Evolutionary conservation across 2,797 vertebrate species (phyloP).

Genomic region (Podargus strigoides): DNA sequence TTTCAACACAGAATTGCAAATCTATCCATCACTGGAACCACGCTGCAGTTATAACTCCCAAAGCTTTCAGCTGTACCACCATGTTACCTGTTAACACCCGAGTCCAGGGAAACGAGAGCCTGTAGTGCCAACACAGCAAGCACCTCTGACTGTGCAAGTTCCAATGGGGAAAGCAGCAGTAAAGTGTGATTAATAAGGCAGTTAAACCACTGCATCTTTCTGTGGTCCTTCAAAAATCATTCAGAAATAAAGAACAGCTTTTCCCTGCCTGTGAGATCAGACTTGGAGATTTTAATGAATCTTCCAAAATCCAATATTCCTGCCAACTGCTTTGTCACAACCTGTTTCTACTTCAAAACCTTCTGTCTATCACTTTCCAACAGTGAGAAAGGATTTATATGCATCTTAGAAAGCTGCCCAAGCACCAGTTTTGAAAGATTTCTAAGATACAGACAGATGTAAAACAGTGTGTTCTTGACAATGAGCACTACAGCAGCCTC

Average conservation of each 20-base stretch:
- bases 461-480: slow-evolving; percentile 40
- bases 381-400: slow-evolving; percentile 45
- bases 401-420: slow-evolving; percentile 45
- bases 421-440: slow-evolving; percentile 47
- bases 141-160: neutral
- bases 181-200: slow-evolving; percentile 39
- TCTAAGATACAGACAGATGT: slow-evolving; percentile 34
- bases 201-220: slow-evolving; percentile 17
- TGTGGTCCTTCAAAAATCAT: slow-evolving; percentile 41
- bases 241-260: slow-evolving; percentile 13
- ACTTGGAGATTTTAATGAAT: slow-evolving; percentile 15
- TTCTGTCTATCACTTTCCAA: slow-evolving; percentile 38
- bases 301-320: neutral
- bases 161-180: neutral
- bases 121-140: neutral
- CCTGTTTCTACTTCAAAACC: slow-evolving; percentile 43
- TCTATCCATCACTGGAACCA: neutral
- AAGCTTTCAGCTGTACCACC: neutral
- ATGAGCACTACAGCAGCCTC: slow-evolving; percentile 32
- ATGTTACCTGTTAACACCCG: neutral
- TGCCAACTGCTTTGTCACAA: slow-evolving; percentile 27
- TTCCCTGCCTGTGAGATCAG: neutral
- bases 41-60: neutral
- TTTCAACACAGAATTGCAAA: neutral
- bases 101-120: neutral